Conservation (phyloP, 1,140 invertebrate genomes). For the Heliconius hewitsoni region DNA sequence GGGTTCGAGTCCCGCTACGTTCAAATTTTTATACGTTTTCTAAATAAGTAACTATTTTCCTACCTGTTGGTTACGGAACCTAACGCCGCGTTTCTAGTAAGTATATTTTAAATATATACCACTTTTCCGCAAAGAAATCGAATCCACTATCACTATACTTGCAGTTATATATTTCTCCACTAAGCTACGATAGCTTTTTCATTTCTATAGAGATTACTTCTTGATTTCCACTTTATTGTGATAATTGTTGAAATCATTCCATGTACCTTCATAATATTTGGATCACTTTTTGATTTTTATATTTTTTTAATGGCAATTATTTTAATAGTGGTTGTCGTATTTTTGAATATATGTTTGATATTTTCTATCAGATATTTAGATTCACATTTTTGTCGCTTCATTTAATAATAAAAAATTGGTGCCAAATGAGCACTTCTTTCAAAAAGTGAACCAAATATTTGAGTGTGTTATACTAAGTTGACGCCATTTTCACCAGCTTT, state of each 20-base stretch:
- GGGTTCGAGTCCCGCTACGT: too few relatives aligned
- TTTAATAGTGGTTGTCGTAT: background rate
- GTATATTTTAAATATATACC: too few relatives aligned
- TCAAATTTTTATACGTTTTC: too few relatives aligned
- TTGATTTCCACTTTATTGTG: constrained; percentile 32
- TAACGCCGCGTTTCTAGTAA: too few relatives aligned
- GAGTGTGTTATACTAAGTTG: background rate
- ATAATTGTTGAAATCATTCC: constrained; percentile 37
- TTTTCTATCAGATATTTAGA: too few relatives aligned
- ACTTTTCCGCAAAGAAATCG: too few relatives aligned
- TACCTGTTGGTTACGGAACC: too few relatives aligned
- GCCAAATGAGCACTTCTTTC: background rate
- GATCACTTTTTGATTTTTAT: background rate
- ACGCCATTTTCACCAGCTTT: background rate
- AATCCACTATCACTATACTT: background rate
- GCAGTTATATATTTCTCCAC: background rate
- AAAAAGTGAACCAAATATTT: background rate
- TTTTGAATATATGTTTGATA: background rate
- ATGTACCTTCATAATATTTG: background rate
- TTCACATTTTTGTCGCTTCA: too few relatives aligned
- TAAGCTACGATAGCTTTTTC: background rate
- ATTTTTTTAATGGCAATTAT: background rate
- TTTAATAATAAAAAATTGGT: background rate
- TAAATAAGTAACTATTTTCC: too few relatives aligned
- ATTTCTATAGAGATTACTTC: constrained; percentile 20